Base-by-base conservation (phyloP, 64 coral and sea anemone species). In the Stylophora pistillata region DNA sequence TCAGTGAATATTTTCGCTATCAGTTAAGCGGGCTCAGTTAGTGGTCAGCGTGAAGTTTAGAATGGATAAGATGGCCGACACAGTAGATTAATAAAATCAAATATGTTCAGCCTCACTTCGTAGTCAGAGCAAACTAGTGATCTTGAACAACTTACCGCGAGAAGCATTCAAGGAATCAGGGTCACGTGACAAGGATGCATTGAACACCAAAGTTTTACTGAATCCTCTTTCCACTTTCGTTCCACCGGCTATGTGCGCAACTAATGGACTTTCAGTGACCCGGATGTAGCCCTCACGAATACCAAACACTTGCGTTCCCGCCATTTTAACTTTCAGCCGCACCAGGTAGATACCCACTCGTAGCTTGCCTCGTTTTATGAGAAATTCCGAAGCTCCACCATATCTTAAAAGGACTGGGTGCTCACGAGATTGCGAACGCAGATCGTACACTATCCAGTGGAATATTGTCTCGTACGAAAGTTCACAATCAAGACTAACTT, bases 131-230 rank as follows among this genome's bases (percentile, higher is more conserved):
- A 7, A 68, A 25, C 1, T n/a, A 23, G 30, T 53, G 33, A 76
- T 52, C 73, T n/a, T n/a, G n/a, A n/a, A n/a, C n/a, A n/a, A n/a
- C n/a, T 53, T 76, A 76, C 73, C 6, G 32, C 5, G 0, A 26
- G 16, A 2, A 9, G 47, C 21, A n/a, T 9, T 32, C 7, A 62
- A 78, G 18, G 88, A 54, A 28, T 68, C 88, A 3, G 66, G 37
- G 20, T 90, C 88, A 74, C 30, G 55, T 30, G 88, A 90, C 25
- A 59, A 30, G n/a, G 88, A 90, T 15, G 88, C 88, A 74, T 90
- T 30, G 13, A 90, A 70, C 16, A 47, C 34, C 56, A 90, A 61
- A 9, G 62, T 90, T 26, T 55, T 80, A 74, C 82, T 82, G 18
- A 57, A 78, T 65, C 59, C 72, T 72, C 63, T 30, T 30, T 73